Conservation (phyloP, 2,888 invertebrate species). For the Archips crataeganus region DNA sequence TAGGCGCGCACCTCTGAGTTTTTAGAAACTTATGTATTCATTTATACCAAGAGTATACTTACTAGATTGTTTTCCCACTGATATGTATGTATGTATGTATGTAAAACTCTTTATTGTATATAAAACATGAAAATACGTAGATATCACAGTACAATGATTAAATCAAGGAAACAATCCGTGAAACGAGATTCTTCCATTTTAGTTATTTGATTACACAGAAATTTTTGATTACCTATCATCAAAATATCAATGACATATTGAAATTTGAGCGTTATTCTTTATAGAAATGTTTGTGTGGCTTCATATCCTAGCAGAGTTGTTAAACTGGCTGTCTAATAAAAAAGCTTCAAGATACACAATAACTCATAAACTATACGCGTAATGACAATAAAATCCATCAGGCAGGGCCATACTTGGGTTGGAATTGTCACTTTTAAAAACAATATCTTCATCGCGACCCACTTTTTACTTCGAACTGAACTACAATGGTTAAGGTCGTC, state of each 20-base stretch:
- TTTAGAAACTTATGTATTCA: no score
- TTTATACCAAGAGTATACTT: no score
- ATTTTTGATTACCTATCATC: not conserved
- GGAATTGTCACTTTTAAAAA: not conserved
- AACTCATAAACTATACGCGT: conserved; percentile 48
- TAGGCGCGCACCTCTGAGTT: no score
- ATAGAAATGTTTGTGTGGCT: not conserved
- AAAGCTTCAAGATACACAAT: conserved; percentile 47
- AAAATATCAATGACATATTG: not conserved
- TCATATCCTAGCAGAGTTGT: conserved; percentile 15
- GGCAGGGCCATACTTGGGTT: conserved; percentile 35
- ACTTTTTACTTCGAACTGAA: no score
- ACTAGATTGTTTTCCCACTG: no score
- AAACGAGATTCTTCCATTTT: not conserved
- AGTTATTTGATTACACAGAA: not conserved
- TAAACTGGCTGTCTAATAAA: conserved; percentile 46
- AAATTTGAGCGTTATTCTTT: not conserved
- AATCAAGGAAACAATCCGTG: not conserved
- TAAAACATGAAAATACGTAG: no score
- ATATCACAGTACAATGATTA: no score
- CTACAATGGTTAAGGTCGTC: no score
- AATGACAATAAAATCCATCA: conserved; percentile 44
- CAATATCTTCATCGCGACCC: no score
- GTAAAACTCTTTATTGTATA: no score
- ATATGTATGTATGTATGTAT: no score